Evolutionary conservation across 2,113 vertebrate genomes (phyloP).

Genomic region (Turdus rufiventris): DNA sequence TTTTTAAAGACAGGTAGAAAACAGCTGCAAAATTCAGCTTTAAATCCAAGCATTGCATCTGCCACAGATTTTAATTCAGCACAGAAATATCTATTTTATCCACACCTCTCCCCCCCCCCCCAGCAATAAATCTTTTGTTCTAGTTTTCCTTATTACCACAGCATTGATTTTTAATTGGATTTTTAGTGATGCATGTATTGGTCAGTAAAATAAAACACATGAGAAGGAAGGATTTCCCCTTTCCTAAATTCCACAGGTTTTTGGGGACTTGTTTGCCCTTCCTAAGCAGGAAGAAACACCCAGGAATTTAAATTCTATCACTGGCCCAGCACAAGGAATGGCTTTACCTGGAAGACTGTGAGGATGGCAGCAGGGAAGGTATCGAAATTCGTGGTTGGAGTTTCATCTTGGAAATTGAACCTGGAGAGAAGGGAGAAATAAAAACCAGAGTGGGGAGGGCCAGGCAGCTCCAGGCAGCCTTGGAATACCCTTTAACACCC

Average conservation of each 20-base stretch:
- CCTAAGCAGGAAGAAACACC: neutral
- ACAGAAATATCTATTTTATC: neutral
- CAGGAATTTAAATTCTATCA: neutral
- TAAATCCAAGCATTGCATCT: neutral
- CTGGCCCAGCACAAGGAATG: neutral
- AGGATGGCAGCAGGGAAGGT: conserved; percentile 97
- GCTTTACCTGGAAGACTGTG: conserved; percentile 95
- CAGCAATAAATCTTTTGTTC: neutral
- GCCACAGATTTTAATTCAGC: neutral
- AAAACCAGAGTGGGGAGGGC: neutral
- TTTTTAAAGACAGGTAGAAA: neutral
- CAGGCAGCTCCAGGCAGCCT: neutral
- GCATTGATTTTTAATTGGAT: neutral
- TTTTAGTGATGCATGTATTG: neutral
- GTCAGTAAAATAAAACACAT: fast-evolving
- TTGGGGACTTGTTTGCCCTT: neutral
- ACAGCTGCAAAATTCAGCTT: neutral
- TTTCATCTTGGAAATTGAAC: conserved; percentile 95
- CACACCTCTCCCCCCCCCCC: neutral
- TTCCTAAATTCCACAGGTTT: neutral
- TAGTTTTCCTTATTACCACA: neutral
- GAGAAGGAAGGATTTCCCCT: neutral
- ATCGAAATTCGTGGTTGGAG: conserved; percentile 94
- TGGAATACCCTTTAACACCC: neutral
- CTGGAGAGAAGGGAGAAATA: conserved; percentile 61